Evolutionary conservation across 1,140 invertebrate genomes (phyloP).

Genomic region (Philopotamus ludificatus): DNA sequence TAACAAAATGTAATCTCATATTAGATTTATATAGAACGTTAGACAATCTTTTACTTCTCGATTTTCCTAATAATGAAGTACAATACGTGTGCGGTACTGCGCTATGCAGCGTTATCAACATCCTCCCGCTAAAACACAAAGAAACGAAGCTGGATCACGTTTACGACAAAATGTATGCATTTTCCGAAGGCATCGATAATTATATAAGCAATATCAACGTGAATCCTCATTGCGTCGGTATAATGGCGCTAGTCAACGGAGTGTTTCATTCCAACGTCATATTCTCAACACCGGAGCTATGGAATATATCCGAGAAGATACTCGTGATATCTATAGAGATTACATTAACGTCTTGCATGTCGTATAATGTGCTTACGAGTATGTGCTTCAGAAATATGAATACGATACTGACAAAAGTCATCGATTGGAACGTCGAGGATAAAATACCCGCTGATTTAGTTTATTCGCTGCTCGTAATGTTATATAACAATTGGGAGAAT

Average conservation of each 20-base stretch:
- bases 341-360: slow-evolving; percentile 45
- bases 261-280: slow-evolving; percentile 51
- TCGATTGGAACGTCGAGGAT: slow-evolving; percentile 43
- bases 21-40: background rate
- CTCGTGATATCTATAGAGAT: slow-evolving; percentile 43
- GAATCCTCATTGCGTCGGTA: no score
- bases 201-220: no score
- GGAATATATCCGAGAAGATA: background rate
- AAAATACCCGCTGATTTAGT: slow-evolving; percentile 44
- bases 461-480: slow-evolving; percentile 46
- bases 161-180: background rate
- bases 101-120: background rate
- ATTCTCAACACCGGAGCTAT: slow-evolving; percentile 12
- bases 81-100: background rate
- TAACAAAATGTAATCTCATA: background rate
- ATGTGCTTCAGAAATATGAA: slow-evolving; percentile 50
- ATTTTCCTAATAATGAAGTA: background rate
- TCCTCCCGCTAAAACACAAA: background rate
- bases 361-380: slow-evolving; percentile 51
- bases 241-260: no score
- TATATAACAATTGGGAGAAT: slow-evolving; percentile 56
- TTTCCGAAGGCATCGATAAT: background rate
- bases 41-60: background rate
- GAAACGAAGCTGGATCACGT: background rate
- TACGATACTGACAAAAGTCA: slow-evolving; percentile 47